Evolutionary conservation across 2,888 invertebrate species (phyloP), one percentile per base, ranked within the genome.

Genomic region (Scaptomyza polygonia): DNA sequence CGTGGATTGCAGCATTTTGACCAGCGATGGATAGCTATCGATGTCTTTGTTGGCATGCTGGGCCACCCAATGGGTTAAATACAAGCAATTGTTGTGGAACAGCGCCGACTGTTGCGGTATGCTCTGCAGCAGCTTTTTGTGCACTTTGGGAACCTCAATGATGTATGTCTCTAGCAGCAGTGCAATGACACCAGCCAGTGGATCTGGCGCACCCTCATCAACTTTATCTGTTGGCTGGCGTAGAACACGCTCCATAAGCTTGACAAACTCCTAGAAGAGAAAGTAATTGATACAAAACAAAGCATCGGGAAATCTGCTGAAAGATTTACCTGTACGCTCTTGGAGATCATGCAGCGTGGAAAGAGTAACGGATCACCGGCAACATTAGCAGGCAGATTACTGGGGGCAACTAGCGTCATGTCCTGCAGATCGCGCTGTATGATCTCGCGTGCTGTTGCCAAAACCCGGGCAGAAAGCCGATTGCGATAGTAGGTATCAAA

Each of bases 71-170:
- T 97, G 96, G 0, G 96, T 94, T 11, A 98, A 92, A 89, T 95
- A 98, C 94, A 96, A 95, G 90, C 97, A 97, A 91, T 98, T 98
- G 92, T 98, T 98, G 92, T 98, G 95, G 88, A 96, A 96, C 27
- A 97, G 89, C 6, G 96, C 97, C n/a, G 92, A 88, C 92, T 97
- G 96, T 87, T 98, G 97, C 3, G 98, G 98, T 86, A 98, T 95
- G 1, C 95, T 96, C 87, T 95, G 94, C 61, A 98, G 92, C 77
- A 95, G 94, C 83, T 95, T 95, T 87, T 95, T 95, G 91, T 98
- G 97, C 86, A 95, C 94, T 74, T 95, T 94, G 0, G 96, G 96
- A 25, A 97, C 95, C 51, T 96, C 94, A 44, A 94, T 94, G 62
- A 94, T 94, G 90, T 97, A 98, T 79, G 95, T 92, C 84, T 95